phyloP scores from a whole-genome alignment of 2,113 vertebrate genomes.

The Corythornis madagascariensis region DNA sequence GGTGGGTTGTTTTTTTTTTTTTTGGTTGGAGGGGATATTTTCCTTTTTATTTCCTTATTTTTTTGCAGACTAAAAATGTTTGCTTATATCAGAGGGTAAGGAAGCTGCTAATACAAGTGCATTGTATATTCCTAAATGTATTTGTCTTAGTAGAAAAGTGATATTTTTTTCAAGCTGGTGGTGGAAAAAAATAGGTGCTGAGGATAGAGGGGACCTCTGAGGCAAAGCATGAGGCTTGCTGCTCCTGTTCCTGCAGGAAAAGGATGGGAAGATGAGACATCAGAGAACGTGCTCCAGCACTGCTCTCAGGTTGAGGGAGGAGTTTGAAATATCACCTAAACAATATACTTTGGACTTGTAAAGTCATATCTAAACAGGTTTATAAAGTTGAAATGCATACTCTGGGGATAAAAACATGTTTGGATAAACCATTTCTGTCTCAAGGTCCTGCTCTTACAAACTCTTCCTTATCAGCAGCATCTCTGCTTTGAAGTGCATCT shows the following conservation, averaged over 20 bases:
- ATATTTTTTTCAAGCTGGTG: background rate
- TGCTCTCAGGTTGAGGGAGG: background rate
- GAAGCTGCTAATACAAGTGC: background rate
- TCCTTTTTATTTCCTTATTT: background rate
- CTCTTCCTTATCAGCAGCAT: background rate
- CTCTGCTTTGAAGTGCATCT: background rate
- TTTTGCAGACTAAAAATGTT: background rate
- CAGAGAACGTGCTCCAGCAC: background rate
- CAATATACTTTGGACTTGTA: background rate
- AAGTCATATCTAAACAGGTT: background rate
- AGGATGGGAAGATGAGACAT: background rate
- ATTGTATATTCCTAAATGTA: background rate
- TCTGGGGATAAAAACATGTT: background rate
- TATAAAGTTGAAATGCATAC: background rate
- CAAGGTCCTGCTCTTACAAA: background rate
- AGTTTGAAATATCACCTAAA: background rate
- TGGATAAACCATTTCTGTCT: background rate
- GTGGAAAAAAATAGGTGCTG: background rate
- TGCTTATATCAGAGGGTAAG: background rate
- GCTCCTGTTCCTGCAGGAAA: rapidly evolving
- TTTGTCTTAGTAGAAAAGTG: background rate
- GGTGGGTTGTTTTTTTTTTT: background rate
- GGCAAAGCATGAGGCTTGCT: rapidly evolving
- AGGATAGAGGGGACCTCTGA: background rate
- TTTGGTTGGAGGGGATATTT: background rate